Evolutionary conservation across 2,113 vertebrate genomes (phyloP), one percentile per base, ranked within the genome.

Genomic region (Oreocharis arfaki): DNA sequence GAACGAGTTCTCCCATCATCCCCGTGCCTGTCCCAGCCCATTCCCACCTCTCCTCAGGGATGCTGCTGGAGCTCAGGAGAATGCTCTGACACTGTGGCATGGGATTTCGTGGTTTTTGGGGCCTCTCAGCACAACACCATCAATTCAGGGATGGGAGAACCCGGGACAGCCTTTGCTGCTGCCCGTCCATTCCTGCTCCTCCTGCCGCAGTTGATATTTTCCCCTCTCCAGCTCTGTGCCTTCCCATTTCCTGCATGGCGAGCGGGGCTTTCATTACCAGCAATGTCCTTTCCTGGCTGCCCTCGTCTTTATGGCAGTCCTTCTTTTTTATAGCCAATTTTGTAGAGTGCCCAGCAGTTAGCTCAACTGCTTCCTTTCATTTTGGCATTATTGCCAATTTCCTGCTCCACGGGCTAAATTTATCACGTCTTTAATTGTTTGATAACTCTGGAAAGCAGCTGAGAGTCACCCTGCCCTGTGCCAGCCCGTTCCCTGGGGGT

Each of bases 281-380:
- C 90, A 86, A 18, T 59, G 94, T 95, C 94, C 88, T 96, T 88
- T 92, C 90, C 83, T 57, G 47, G 75, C 92, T 90, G 90, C 79
- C 92, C 83, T 95, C 84, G 41, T 56, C 67, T 95, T 97, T 96
- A 90, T 93, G 90, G 90, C 92, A 95, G 85, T 88, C 90, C 92
- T 95, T 95, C 93, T 94, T 46, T 90, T 95, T 96, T 94, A 95
- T 90, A 55, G 95, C 94, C 95, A 96, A 90, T 97, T 95, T 92
- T 95, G 95, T 46, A 89, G 94, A 96, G 95, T 97, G 94, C 92
- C 96, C 96, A 86, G 95, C 94, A 94, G 95, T 95, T 88, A 93
- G 86, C 76, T 83, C 83, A 80, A 93, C 92, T 96, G 86, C 90
- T 96, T 95, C 94, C 96, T 97, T 88, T 93, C 96, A 50, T 84